phyloP scores from a whole-genome alignment of 2,113 vertebrate species.

The human (Homo sapiens) region DNA sequence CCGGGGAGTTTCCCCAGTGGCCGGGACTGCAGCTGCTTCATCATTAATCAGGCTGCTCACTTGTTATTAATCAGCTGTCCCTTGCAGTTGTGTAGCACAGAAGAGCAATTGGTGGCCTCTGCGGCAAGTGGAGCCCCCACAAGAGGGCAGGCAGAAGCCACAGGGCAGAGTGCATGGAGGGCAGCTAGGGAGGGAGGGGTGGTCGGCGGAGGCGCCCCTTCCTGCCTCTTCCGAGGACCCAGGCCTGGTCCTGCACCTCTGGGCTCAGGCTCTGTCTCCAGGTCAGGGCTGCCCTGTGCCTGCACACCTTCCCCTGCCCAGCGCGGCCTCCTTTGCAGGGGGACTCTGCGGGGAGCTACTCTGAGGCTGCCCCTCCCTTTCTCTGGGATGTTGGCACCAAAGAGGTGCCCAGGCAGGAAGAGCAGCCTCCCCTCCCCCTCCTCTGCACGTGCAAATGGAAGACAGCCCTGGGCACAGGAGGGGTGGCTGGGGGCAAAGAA shows the following conservation, averaged over 20 bases:
- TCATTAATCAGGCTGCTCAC: rapidly evolving
- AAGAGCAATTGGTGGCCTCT: neutral
- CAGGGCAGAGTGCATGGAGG: neutral
- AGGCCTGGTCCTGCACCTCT: neutral
- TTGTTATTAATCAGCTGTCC: neutral
- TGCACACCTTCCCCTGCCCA: no score
- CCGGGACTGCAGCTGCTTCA: neutral
- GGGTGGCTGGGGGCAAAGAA: neutral
- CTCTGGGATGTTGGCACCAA: neutral
- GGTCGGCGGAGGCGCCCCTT: neutral
- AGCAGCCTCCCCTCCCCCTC: rapidly evolving
- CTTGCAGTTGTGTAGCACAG: neutral
- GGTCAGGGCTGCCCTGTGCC: neutral
- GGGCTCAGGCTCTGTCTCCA: neutral
- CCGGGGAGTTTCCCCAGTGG: slow-evolving; percentile 24
- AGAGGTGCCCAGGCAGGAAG: neutral
- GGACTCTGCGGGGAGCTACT: rapidly evolving
- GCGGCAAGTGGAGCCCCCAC: neutral
- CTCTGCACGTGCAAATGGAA: neutral
- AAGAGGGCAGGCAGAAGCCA: neutral
- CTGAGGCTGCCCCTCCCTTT: neutral
- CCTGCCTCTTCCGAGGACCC: neutral
- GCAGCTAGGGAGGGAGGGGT: neutral
- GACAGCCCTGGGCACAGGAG: neutral
- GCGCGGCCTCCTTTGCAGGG: neutral